Evolutionary conservation across 2,797 vertebrate genomes (phyloP).

Genomic region (Chelmon rostratus): DNA sequence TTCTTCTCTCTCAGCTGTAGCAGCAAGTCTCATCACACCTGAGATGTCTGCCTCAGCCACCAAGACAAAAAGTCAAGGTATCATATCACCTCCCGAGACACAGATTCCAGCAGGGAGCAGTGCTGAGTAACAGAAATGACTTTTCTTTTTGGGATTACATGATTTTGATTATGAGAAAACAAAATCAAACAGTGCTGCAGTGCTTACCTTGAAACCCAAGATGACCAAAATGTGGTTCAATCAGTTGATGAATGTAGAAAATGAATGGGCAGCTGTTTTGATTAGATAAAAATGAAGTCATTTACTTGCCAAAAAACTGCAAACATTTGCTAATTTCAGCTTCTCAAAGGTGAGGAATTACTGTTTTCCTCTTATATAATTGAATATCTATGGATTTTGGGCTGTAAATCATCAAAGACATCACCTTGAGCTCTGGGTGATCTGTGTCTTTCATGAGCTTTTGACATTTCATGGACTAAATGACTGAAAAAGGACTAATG

Average conservation of each 20-base stretch:
- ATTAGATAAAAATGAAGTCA: not conserved
- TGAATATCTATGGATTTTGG: not conserved
- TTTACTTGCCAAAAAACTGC: not conserved
- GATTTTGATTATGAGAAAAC: not conserved
- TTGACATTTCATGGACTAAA: no score
- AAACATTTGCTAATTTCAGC: no score
- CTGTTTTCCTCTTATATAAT: not conserved
- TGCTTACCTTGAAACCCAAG: not conserved
- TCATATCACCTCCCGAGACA: not conserved
- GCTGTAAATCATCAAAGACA: not conserved
- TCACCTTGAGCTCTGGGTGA: not conserved
- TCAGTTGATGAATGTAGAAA: no score
- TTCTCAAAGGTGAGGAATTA: not conserved
- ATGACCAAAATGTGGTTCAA: no score
- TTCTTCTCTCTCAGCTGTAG: conserved; percentile 84
- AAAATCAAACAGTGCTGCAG: not conserved
- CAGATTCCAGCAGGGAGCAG: not conserved
- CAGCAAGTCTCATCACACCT: conserved; percentile 91
- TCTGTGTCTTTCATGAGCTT: not conserved
- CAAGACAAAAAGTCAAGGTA: conserved; percentile 94
- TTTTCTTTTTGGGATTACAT: no score
- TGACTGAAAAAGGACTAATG: not conserved
- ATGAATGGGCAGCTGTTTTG: not conserved
- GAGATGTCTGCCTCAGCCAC: conserved; percentile 82
- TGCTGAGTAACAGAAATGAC: no score